These are phyloP conservation scores for Calameuta pallipes DNA, from an alignment of 2,888 invertebrate genomes.

Conservation along the genomic window DNA sequence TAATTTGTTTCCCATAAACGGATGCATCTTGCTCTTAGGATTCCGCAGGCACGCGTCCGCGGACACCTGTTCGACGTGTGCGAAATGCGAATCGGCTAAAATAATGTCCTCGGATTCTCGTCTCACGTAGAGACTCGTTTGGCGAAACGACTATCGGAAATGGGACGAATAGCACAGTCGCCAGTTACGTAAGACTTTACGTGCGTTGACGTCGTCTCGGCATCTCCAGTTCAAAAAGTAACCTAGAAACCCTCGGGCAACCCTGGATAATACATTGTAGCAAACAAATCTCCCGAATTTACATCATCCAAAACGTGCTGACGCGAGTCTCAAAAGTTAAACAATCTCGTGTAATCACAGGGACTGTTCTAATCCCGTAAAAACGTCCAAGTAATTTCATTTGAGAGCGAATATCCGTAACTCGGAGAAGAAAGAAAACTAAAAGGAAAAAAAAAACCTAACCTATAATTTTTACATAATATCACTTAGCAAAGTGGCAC, in stretches of 20 bases:
- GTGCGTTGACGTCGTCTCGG: too few species aligned
- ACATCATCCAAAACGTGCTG: background rate
- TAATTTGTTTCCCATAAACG: too few species aligned
- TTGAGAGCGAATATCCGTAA: background rate
- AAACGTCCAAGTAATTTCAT: background rate
- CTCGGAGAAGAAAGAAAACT: background rate
- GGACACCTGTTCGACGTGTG: too few species aligned
- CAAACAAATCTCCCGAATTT: background rate
- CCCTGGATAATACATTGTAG: background rate
- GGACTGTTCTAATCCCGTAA: background rate
- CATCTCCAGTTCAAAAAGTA: background rate
- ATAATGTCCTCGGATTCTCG: too few species aligned
- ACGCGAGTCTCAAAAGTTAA: background rate
- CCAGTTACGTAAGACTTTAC: too few species aligned
- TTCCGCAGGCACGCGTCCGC: too few species aligned
- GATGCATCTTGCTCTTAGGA: too few species aligned
- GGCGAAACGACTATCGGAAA: too few species aligned
- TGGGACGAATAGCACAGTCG: too few species aligned
- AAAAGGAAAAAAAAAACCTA: background rate
- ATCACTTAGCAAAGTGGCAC: background rate
- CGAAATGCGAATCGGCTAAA: too few species aligned
- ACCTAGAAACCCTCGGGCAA: background rate
- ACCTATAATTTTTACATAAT: background rate
- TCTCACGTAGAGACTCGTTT: too few species aligned
- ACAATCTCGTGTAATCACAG: background rate